Evolutionary conservation across 2,113 vertebrate species (phyloP), one percentile per base, ranked within the genome.

Genomic region (Mesembrinibis cayennensis): DNA sequence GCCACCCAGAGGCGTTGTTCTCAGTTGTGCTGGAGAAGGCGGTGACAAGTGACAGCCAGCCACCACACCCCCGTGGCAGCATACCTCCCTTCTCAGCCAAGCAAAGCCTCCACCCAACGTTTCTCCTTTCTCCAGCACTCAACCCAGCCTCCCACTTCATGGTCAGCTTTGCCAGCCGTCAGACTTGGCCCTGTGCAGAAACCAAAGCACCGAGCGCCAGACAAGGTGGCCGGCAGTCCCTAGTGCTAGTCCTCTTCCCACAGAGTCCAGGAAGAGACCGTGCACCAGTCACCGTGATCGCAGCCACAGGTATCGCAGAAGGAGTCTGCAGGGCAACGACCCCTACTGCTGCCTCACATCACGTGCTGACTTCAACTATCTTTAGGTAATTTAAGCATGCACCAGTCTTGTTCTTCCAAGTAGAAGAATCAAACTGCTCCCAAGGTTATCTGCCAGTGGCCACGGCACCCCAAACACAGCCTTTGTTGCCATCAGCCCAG

Each of bases 371-470:
- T 38, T 18, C 77, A n/a, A 10, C 40, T 2, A 0, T 3, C n/a
- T 25, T 4, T 0, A 1, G 42, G 53, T 5, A 17, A 3, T 0
- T 16, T 1, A 14, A 20, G 30, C 55, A 4, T 4, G 2, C 27
- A 27, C 4, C 55, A 56, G 45, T 11, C 53, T n/a, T 3, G 1
- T 7, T 34, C 36, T 53, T 13, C 69, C 82, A 26, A 3, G 10
- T 38, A 40, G 9, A 36, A 62, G 55, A 67, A 25, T 9, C 38
- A n/a, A 40, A 14, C 14, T 8, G 36, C 59, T 77, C 59, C 36
- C 2, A 0, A 30, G 29, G 70, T 13, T 16, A 38, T 7, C 36
- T 3, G 16, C 16, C 23, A 20, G 47, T 1, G 29, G 62, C 59
- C 7, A 7, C 69, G 53, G 42, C 47, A 58, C 25, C 59, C 63